Evolutionary conservation across 2,888 invertebrate species (phyloP).

Genomic region (Nemapogon koenigi): DNA sequence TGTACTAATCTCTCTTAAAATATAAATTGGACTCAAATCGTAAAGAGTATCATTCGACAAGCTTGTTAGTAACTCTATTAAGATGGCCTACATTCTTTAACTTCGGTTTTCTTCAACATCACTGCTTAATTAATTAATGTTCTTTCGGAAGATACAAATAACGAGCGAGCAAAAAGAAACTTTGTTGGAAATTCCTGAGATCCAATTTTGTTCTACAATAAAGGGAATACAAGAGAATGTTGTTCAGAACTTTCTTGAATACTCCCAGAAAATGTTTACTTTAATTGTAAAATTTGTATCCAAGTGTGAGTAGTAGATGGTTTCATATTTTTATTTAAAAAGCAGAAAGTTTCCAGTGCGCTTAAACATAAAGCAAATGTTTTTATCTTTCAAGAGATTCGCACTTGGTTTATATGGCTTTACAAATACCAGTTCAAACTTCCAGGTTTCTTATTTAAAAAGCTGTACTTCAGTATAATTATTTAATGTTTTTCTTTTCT

Average conservation of each 20-base stretch:
- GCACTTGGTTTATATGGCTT: too few species aligned
- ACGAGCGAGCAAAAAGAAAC: conserved; percentile 6
- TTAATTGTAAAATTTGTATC: conserved; percentile 8
- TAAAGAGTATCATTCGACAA: conserved; percentile 19
- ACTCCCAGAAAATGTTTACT: conserved; percentile 1
- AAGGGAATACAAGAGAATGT: conserved; percentile 2
- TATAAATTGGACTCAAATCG: conserved; percentile 18
- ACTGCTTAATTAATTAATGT: conserved; percentile 27
- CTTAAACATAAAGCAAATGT: too few species aligned
- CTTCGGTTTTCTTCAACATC: conserved; percentile 23
- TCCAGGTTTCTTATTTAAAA: too few species aligned
- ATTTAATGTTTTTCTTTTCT: too few species aligned
- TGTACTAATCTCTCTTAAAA: conserved; percentile 17
- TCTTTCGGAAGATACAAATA: conserved; percentile 12
- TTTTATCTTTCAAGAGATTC: too few species aligned
- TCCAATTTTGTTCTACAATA: conserved; percentile 7
- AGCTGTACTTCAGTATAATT: too few species aligned
- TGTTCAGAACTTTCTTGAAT: conserved; percentile 6
- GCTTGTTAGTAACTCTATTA: conserved; percentile 23
- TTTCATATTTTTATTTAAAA: too few species aligned
- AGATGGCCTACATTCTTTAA: conserved; percentile 23
- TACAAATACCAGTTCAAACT: too few species aligned
- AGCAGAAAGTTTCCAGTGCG: too few species aligned
- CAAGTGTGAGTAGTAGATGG: too few species aligned
- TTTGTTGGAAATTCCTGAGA: conserved; percentile 4